Evolutionary conservation across 2,113 vertebrate genomes (phyloP), one percentile per base, ranked within the genome.

Genomic region (Erpornis zantholeuca): DNA sequence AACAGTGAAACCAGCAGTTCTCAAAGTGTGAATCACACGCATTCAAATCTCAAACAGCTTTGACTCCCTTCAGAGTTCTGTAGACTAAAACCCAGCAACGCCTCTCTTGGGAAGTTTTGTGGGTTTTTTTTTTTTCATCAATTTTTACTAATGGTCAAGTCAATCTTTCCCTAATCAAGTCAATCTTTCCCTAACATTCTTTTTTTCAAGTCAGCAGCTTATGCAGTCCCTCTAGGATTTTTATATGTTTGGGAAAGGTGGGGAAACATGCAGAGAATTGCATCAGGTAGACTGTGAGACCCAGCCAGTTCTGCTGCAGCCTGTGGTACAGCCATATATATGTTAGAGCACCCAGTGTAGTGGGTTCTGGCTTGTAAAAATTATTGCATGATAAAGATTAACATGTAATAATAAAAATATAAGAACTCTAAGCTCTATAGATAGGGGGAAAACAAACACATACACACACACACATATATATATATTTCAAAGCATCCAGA

Each of bases 11-110:
- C 53, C 47, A 94, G 44, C 86, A 88, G 31, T 68, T 86, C 85
- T 96, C 66, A 5, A 88, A 80, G 93, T 88, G 75, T 96, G 92
- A 93, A 92, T 90, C 76, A 71, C 88, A 83, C 11, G 2, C 86
- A 50, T 83, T 71, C 88, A 86, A 71, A 88, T 93, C 80, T 90
- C 85, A 75, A 86, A 84, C 57, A 75, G 57, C 78, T 93, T 56
- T 82, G 68, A 93, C 22, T 94, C 76, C 31, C 33, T 92, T 96
- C 85, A 83, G 75, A 75, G 56, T 28, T 80, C 80, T 68, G 4
- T 27, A 83, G 85, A 49, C 64, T 86, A 69, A 94, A 92, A 75
- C 10, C 17, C 76, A 86, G 49, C 82, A 78, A 64, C 0, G 0
- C 52, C 42, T 42, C 54, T 86, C 68, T 72, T 90, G 88, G 69